Conservation (phyloP, 2,888 invertebrate genomes). For the Timandra comae region DNA sequence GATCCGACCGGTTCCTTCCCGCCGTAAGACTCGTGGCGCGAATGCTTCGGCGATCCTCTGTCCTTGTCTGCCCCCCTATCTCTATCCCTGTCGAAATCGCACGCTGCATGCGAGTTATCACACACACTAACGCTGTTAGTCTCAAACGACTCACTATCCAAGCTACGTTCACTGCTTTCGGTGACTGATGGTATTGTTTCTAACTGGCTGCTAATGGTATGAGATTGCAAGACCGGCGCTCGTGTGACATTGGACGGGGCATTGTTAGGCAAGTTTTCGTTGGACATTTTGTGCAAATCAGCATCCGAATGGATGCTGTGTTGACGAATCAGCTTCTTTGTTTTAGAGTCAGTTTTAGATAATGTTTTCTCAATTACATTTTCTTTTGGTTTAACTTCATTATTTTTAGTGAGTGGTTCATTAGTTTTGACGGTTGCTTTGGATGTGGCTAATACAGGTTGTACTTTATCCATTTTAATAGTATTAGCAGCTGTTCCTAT, state of each 20-base stretch:
- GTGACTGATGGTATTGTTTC: conserved; percentile 67
- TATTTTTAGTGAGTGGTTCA: not conserved
- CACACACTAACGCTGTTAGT: conserved; percentile 72
- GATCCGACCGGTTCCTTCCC: conserved; percentile 46
- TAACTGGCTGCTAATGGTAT: conserved; percentile 55
- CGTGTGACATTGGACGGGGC: conserved; percentile 41
- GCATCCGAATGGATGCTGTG: conserved; percentile 53
- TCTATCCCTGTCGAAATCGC: conserved; percentile 64
- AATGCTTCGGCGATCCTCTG: conserved; percentile 64
- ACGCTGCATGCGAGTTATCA: conserved; percentile 76
- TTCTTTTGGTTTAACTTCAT: conserved; percentile 8
- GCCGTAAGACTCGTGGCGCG: conserved; percentile 76
- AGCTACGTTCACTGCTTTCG: conserved; percentile 52
- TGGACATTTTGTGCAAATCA: conserved; percentile 57
- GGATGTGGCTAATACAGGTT: conserved; percentile 29
- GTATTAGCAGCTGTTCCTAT: conserved; percentile 65
- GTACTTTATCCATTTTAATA: conserved; percentile 66
- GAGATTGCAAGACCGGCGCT: conserved; percentile 50
- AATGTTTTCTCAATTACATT: conserved; percentile 2
- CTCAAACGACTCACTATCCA: conserved; percentile 48
- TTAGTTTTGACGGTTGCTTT: conserved; percentile 1
- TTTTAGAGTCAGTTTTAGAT: conserved; percentile 16
- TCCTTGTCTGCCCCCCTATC: conserved; percentile 50
- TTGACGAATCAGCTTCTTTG: conserved; percentile 49
- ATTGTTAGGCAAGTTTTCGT: conserved; percentile 35